Evolutionary conservation across 2,113 vertebrate genomes (phyloP).

Genomic region (Balaeniceps rex): DNA sequence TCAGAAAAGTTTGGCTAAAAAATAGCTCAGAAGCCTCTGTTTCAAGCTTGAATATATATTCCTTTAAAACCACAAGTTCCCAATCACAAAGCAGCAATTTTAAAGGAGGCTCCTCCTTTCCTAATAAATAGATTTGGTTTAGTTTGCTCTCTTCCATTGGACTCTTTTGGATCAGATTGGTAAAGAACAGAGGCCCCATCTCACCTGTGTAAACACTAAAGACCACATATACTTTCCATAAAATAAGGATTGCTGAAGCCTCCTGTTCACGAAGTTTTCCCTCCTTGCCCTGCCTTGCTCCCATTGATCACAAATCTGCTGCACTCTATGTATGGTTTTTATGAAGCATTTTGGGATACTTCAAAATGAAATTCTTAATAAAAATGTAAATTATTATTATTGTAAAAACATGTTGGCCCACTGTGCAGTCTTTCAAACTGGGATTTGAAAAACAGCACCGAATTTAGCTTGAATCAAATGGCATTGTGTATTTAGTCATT

Average conservation of each 20-base stretch:
- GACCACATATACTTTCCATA: background rate
- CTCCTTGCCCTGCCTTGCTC: background rate
- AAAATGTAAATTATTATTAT: slow-evolving; percentile 32
- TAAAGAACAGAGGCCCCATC: background rate
- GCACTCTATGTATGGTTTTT: background rate
- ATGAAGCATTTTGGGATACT: background rate
- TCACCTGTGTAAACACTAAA: background rate
- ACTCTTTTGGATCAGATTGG: background rate
- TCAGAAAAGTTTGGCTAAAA: background rate
- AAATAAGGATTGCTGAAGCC: background rate
- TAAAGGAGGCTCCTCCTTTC: background rate
- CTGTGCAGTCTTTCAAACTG: slow-evolving; percentile 22
- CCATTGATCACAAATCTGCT: background rate
- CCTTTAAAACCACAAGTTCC: background rate
- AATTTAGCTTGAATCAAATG: slow-evolving; percentile 67
- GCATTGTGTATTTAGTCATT: slow-evolving; percentile 29
- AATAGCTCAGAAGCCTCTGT: background rate
- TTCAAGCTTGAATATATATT: background rate
- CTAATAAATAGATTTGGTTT: background rate
- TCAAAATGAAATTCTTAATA: slow-evolving; percentile 6
- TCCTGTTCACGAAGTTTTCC: background rate
- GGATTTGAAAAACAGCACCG: slow-evolving; percentile 58
- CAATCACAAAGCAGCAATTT: background rate
- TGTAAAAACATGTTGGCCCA: slow-evolving; percentile 49
- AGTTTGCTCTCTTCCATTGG: background rate